phyloP scores from a whole-genome alignment of 2,888 invertebrate species.

The Rotaria sp. region DNA sequence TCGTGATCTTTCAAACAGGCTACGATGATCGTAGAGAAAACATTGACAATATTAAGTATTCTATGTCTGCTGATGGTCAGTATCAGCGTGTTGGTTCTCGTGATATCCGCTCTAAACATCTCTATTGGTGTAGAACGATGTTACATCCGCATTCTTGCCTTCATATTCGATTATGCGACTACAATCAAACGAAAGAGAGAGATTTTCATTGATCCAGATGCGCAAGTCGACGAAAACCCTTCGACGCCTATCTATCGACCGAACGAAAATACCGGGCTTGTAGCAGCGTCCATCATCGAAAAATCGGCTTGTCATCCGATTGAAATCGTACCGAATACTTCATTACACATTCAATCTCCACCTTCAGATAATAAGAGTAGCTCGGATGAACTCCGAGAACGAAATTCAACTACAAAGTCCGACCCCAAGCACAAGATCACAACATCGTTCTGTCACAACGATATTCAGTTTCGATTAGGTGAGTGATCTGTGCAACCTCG shows the following conservation, averaged over 20 bases:
- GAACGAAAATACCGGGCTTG: neutral
- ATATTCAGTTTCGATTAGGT: too few species aligned
- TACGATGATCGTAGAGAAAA: neutral
- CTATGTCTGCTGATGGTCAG: neutral
- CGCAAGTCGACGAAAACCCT: too few species aligned
- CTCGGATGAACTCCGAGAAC: too few species aligned
- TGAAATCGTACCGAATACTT: too few species aligned
- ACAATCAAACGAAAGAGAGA: slow-evolving; percentile 30
- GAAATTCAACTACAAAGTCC: too few species aligned
- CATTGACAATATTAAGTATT: neutral
- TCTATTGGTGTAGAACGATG: slow-evolving; percentile 34
- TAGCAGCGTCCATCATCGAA: neutral
- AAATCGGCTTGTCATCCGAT: too few species aligned
- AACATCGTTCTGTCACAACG: too few species aligned
- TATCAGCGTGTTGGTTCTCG: neutral
- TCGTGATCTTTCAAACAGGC: neutral
- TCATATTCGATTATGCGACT: slow-evolving; percentile 36
- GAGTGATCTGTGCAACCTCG: too few species aligned
- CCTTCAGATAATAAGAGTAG: too few species aligned
- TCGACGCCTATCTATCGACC: too few species aligned
- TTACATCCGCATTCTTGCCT: slow-evolving; percentile 33
- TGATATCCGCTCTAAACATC: neutral
- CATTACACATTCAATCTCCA: too few species aligned
- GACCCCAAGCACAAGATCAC: too few species aligned
- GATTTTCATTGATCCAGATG: neutral